Evolutionary conservation across 2,888 invertebrate species (phyloP).

Genomic region (Lysandra bellargus): DNA sequence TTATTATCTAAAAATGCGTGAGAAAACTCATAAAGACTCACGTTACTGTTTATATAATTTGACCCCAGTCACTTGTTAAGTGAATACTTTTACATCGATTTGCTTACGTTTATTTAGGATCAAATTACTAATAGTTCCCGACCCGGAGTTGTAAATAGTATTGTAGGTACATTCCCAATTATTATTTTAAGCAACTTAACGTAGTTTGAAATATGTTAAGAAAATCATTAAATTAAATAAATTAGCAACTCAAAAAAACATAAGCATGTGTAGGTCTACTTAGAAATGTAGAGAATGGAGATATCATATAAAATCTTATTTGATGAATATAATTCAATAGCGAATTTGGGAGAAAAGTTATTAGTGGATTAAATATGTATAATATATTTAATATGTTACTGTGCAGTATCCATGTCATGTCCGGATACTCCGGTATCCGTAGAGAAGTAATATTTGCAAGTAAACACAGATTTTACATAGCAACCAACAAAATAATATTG

Average conservation of each 20-base stretch:
- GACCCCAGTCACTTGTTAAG: background rate
- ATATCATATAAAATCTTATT: too few relatives aligned
- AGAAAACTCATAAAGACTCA: constrained; percentile 1
- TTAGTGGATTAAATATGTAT: too few relatives aligned
- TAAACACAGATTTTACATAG: background rate
- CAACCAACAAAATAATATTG: background rate
- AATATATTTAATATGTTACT: too few relatives aligned
- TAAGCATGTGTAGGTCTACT: too few relatives aligned
- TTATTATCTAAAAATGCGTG: constrained; percentile 1
- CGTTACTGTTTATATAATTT: constrained; percentile 11
- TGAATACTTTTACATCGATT: background rate
- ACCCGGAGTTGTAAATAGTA: background rate
- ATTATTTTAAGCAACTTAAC: background rate
- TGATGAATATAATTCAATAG: too few relatives aligned
- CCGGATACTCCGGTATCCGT: too few relatives aligned
- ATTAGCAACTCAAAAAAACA: too few relatives aligned
- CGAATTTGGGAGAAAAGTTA: too few relatives aligned
- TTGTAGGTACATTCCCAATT: background rate
- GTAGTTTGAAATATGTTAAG: too few relatives aligned
- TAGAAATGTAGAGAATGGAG: too few relatives aligned
- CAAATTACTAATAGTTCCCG: background rate
- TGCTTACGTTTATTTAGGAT: background rate
- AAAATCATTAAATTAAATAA: too few relatives aligned
- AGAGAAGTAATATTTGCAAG: background rate
- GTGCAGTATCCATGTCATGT: too few relatives aligned